Evolutionary conservation across 2,797 vertebrate genomes (phyloP), one percentile per base, ranked within the genome.

Genomic region (Sebastes oblongus): DNA sequence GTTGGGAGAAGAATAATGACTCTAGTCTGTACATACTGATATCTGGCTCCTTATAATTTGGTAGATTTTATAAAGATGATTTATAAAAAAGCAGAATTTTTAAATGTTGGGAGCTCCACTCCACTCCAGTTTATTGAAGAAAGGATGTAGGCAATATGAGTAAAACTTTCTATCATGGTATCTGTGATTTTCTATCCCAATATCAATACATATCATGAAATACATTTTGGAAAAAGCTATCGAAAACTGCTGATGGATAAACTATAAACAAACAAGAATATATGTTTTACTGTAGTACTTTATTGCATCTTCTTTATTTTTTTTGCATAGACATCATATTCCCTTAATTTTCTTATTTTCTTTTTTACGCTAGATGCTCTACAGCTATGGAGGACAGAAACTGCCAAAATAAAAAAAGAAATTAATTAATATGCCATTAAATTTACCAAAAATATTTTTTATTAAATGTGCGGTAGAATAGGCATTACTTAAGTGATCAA

Each of bases 1-100:
- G 59, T 69, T 65, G 66, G 54, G 60, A 58, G 60, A 32, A 72
- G 27, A 54, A 42, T 39, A 71, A 64, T 68, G 32, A 18, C 27
- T 39, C 16, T 24, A 30, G 36, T 72, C 14, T 73, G 30, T 29
- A 29, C 3, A n/a, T 61, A 1, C 25, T 64, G 36, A 12, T 10
- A 24, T 39, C 30, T 68, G 72, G 8, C 18, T 68, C 6, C 30
- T 9, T 70, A 2, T 52, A 54, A 34, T 61, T 56, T 67, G 46
- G 11, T 20, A 22, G 55, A 67, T 2, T 34, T 46, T 24, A 66
- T 55, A 56, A 34, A 58, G 20, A 52, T 22, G 8, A 61, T 32
- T 32, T n/a, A 20, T 34, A 61, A 34, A 61, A 27, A 61, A 52
- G 8, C 56, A 8, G 32, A 8, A 39, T 66, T 14, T 54, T 11